Conservation (phyloP, 1,140 invertebrate genomes). For the Zaprionus taronus region DNA sequence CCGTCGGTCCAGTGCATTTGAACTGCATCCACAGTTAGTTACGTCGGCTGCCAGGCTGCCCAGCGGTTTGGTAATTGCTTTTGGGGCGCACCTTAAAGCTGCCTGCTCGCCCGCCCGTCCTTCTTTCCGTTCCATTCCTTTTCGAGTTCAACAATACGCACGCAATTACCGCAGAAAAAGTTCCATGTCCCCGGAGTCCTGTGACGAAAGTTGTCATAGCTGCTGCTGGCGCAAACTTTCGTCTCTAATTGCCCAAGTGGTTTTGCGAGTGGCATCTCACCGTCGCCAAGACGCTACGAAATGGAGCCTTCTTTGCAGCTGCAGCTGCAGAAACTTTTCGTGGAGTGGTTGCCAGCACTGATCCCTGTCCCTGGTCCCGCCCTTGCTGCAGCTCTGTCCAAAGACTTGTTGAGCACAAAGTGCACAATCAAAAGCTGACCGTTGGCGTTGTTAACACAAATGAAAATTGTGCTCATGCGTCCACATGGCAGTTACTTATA, state of each 20-base stretch:
- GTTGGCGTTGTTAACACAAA: slow-evolving; percentile 70
- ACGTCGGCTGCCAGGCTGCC: slow-evolving; percentile 13
- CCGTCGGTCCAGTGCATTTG: slow-evolving; percentile 45
- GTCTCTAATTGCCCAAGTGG: slow-evolving; percentile 80
- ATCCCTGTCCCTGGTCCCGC: background rate
- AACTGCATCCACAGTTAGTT: slow-evolving; percentile 46
- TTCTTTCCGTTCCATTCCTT: slow-evolving; percentile 6
- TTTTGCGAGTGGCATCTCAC: slow-evolving; percentile 66
- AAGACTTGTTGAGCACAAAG: slow-evolving; percentile 51
- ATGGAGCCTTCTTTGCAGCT: slow-evolving; percentile 49
- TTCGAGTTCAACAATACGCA: slow-evolving; percentile 69
- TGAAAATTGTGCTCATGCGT: slow-evolving; percentile 47
- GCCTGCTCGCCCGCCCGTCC: background rate
- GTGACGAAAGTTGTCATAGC: slow-evolving; percentile 71
- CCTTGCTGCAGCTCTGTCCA: background rate
- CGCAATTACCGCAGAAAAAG: slow-evolving; percentile 77
- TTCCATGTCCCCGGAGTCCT: slow-evolving; percentile 59
- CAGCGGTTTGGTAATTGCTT: slow-evolving; percentile 50
- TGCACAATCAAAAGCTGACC: slow-evolving; percentile 80
- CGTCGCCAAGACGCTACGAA: slow-evolving; percentile 62
- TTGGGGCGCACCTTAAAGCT: slow-evolving; percentile 49
- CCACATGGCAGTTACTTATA: slow-evolving; percentile 55
- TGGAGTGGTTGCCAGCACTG: slow-evolving; percentile 7
- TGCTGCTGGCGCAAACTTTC: slow-evolving; percentile 66
- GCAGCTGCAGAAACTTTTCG: slow-evolving; percentile 43